Percentiles rank a stretch among this genome's conserved stretches.
These are phyloP conservation scores for Bubalus kerabau DNA, from an alignment of 2,113 vertebrate genomes.

Conservation along the genomic window DNA sequence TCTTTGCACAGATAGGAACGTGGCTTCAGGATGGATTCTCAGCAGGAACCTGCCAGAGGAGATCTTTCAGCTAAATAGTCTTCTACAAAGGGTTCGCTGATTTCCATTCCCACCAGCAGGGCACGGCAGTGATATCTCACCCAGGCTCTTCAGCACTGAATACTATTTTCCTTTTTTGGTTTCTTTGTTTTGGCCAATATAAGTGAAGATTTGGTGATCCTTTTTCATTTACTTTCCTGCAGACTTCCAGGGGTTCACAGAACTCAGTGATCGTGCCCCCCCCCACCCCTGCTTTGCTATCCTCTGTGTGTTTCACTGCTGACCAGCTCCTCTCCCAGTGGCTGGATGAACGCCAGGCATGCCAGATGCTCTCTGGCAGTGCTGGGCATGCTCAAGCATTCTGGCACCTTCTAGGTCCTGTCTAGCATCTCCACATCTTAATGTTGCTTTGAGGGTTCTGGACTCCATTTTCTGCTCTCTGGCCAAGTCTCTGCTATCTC, in stretches of 20 bases:
- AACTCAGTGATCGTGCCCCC: rapidly evolving
- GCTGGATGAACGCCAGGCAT: rapidly evolving
- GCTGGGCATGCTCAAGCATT: rapidly evolving
- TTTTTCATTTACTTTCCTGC: rapidly evolving
- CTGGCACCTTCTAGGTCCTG: not conserved
- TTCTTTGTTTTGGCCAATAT: not conserved
- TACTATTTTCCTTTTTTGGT: not conserved
- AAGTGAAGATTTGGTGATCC: not conserved
- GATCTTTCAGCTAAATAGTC: not conserved
- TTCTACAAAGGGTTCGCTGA: rapidly evolving
- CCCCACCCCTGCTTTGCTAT: not conserved
- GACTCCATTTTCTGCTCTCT: not conserved
- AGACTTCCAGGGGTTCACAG: not conserved
- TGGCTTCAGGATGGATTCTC: not conserved
- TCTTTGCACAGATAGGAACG: rapidly evolving
- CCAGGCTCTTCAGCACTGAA: not conserved
- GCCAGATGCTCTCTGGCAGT: rapidly evolving
- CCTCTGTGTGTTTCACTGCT: too few species aligned
- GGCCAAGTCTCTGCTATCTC: rapidly evolving
- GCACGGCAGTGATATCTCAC: rapidly evolving
- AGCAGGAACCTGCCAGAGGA: rapidly evolving
- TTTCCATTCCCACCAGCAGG: too few species aligned
- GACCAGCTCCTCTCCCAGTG: rapidly evolving
- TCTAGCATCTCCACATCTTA: rapidly evolving
- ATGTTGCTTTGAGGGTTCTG: not conserved